phyloP scores from a whole-genome alignment of 1,140 invertebrate genomes.

The Drosophila equinoxialis region DNA sequence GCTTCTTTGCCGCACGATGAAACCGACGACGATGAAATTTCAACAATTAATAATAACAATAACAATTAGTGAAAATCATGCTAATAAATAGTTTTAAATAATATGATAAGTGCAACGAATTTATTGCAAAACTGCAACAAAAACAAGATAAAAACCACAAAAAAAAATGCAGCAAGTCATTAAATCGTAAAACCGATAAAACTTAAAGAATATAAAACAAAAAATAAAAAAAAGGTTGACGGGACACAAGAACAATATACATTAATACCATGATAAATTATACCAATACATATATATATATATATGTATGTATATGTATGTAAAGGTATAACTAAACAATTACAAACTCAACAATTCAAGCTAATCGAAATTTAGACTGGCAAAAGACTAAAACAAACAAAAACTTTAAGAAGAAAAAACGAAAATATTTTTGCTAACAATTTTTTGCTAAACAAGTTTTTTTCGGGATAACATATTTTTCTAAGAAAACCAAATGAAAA shows the following conservation, averaged over 20 bases:
- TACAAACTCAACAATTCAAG: constrained; percentile 51
- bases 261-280: constrained; percentile 11
- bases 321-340: constrained; percentile 32
- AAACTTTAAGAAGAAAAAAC: not conserved
- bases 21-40: constrained; percentile 1
- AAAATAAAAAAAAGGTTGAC: constrained; percentile 56
- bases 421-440: constrained; percentile 57
- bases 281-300: constrained; percentile 30
- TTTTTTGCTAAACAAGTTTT: constrained; percentile 60
- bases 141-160: constrained; percentile 4
- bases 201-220: constrained; percentile 15
- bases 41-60: constrained; percentile 39
- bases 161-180: constrained; percentile 55
- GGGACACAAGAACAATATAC: constrained; percentile 79
- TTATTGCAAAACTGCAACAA: constrained; percentile 50
- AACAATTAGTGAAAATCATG: constrained; percentile 64
- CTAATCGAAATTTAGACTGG: constrained; percentile 73
- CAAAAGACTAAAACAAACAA: constrained; percentile 54
- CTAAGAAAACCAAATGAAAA: not conserved
- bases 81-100: constrained; percentile 40
- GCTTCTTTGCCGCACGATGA: constrained; percentile 82
- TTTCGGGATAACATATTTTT: constrained; percentile 53
- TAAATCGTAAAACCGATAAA: constrained; percentile 44
- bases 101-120: constrained; percentile 55
- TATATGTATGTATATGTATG: constrained; percentile 14